Conservation (phyloP, 2,888 invertebrate genomes). For the Andrena hattorfiana region DNA sequence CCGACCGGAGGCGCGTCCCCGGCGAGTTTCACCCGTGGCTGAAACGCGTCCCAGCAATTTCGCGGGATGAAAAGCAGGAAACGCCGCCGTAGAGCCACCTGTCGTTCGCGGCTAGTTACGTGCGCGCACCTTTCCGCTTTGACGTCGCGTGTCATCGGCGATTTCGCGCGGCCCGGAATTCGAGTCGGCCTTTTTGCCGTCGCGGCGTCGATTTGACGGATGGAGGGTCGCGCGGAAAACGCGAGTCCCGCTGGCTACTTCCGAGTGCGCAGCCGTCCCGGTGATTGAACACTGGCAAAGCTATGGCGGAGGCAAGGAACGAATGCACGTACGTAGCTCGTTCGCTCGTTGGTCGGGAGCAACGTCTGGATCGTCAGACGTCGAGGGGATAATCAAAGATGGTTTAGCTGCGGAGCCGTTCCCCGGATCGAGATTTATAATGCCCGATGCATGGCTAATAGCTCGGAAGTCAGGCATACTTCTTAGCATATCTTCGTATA, state of each 20-base stretch:
- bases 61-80: constrained; percentile 73
- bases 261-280: neutral
- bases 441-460: too few relatives aligned
- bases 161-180: constrained; percentile 73
- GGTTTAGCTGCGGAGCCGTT: too few relatives aligned
- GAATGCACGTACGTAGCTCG: too few relatives aligned
- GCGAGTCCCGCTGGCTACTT: constrained; percentile 21
- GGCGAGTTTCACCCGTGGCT: constrained; percentile 59
- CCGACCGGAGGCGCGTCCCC: constrained; percentile 5
- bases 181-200: constrained; percentile 52
- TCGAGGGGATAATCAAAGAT: too few relatives aligned
- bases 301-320: neutral
- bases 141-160: constrained; percentile 75
- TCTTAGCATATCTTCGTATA: too few relatives aligned
- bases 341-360: too few relatives aligned
- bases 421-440: too few relatives aligned
- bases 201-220: constrained; percentile 33
- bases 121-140: constrained; percentile 69
- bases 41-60: constrained; percentile 60
- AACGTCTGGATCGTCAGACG: too few relatives aligned
- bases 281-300: neutral
- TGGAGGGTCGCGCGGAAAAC: constrained; percentile 46
- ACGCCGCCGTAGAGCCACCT: constrained; percentile 60
- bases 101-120: constrained; percentile 66
- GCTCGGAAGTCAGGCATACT: too few relatives aligned